Evolutionary conservation across 2,888 invertebrate species (phyloP).

Genomic region (Caenorhabditis angaria): DNA sequence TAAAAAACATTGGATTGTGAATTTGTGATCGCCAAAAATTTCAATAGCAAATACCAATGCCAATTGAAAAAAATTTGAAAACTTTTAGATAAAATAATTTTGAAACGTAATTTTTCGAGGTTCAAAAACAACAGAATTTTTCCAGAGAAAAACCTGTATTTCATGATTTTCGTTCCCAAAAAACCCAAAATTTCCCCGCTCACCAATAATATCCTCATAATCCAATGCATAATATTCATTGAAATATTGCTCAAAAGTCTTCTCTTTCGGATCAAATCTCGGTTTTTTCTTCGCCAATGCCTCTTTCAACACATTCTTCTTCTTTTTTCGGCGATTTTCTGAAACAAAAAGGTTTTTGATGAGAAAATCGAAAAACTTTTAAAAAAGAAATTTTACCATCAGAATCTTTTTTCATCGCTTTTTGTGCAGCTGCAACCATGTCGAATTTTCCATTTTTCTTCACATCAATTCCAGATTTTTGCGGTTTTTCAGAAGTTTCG

Average conservation of each 20-base stretch:
- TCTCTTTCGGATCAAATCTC: slow-evolving; percentile 82
- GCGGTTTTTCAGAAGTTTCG: slow-evolving; percentile 26
- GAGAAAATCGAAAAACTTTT: background rate
- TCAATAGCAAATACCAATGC: no score
- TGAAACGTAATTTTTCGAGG: slow-evolving; percentile 9
- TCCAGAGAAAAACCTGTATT: background rate
- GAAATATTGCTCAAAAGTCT: slow-evolving; percentile 86
- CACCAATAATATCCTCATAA: slow-evolving; percentile 89
- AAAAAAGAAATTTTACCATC: slow-evolving; percentile 19
- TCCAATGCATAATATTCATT: slow-evolving; percentile 94
- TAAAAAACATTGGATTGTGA: no score
- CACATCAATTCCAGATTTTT: slow-evolving; percentile 11
- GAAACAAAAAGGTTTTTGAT: slow-evolving; percentile 12
- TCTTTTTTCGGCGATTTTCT: slow-evolving; percentile 55
- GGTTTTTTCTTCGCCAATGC: slow-evolving; percentile 83
- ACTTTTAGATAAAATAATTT: no score
- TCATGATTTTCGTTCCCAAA: background rate
- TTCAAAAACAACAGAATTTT: no score
- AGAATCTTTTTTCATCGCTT: slow-evolving; percentile 40
- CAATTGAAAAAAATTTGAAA: no score
- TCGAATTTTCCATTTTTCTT: slow-evolving; percentile 33
- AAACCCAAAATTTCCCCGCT: slow-evolving; percentile 7
- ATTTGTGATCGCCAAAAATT: no score
- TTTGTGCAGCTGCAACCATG: slow-evolving; percentile 39
- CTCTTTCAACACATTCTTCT: slow-evolving; percentile 80